Evolutionary conservation across 2,797 vertebrate genomes (phyloP).

Genomic region (Chloroceryle amazona): DNA sequence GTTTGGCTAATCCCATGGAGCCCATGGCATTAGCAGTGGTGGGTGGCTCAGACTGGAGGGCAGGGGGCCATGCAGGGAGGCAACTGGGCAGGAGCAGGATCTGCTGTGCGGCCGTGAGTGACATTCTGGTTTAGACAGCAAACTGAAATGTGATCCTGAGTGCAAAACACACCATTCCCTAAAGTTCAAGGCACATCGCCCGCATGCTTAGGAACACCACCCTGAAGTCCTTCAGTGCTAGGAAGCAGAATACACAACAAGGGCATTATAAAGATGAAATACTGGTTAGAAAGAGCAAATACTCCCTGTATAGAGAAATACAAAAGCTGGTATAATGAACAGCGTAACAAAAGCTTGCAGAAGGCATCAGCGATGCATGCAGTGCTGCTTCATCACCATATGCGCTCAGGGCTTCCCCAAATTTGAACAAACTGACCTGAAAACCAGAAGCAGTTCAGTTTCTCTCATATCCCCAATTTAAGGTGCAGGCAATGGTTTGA

Average conservation of each 20-base stretch:
- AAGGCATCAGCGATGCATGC: background rate
- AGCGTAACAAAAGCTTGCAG: background rate
- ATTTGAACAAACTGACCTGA: background rate
- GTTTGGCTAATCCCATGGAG: background rate
- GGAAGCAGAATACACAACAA: background rate
- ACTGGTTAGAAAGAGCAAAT: background rate
- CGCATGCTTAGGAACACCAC: background rate
- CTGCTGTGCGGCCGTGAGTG: background rate
- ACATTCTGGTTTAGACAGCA: slow-evolving; percentile 23
- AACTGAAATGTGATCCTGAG: slow-evolving; percentile 53
- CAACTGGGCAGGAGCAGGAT: background rate
- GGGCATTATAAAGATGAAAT: background rate
- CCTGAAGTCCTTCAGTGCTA: background rate
- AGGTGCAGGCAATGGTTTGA: background rate
- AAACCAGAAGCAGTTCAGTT: background rate
- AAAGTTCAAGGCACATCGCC: slow-evolving; percentile 22
- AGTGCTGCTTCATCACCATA: background rate
- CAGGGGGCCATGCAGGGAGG: background rate
- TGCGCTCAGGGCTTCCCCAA: background rate
- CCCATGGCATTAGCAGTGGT: rapidly evolving
- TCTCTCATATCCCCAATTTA: background rate
- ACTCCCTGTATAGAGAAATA: background rate
- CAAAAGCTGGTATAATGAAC: background rate
- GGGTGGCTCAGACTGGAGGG: background rate
- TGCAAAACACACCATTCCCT: background rate